Evolutionary conservation across 2,113 vertebrate species (phyloP).

Genomic region (Psilopsiagon aymara): DNA sequence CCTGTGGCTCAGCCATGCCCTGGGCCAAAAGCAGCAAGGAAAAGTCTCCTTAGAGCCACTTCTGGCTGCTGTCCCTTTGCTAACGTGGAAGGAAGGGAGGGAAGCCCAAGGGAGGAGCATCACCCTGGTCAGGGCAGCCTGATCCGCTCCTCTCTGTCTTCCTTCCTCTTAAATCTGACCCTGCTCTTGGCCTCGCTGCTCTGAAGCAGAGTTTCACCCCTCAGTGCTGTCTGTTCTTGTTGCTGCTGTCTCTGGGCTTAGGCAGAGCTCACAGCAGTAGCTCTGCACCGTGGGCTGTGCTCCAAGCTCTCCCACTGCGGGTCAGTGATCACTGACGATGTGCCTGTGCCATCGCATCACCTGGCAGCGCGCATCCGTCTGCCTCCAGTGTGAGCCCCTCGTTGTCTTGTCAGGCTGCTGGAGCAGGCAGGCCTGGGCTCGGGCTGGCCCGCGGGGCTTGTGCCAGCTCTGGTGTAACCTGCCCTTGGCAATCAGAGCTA

Average conservation of each 20-base stretch:
- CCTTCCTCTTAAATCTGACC: background rate
- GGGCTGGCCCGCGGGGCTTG: background rate
- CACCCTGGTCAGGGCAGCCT: background rate
- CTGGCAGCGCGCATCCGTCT: background rate
- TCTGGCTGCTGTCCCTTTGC: background rate
- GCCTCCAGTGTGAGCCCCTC: background rate
- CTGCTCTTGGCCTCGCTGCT: accelerated
- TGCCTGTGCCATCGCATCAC: background rate
- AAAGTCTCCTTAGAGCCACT: background rate
- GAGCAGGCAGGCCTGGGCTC: background rate
- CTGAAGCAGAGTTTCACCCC: accelerated
- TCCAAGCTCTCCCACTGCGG: background rate
- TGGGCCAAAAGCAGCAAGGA: background rate
- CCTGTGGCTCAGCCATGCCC: accelerated
- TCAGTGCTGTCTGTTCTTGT: accelerated
- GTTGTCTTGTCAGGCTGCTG: background rate
- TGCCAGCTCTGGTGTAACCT: background rate
- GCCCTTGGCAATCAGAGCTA: background rate
- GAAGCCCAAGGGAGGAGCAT: background rate
- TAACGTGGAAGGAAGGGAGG: background rate
- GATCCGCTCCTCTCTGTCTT: background rate
- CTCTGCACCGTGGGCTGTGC: accelerated
- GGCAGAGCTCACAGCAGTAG: background rate
- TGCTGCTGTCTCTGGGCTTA: background rate
- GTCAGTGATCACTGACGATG: accelerated